phyloP scores from a whole-genome alignment of 2,797 vertebrate species.

The Ctenopoma multispine region DNA sequence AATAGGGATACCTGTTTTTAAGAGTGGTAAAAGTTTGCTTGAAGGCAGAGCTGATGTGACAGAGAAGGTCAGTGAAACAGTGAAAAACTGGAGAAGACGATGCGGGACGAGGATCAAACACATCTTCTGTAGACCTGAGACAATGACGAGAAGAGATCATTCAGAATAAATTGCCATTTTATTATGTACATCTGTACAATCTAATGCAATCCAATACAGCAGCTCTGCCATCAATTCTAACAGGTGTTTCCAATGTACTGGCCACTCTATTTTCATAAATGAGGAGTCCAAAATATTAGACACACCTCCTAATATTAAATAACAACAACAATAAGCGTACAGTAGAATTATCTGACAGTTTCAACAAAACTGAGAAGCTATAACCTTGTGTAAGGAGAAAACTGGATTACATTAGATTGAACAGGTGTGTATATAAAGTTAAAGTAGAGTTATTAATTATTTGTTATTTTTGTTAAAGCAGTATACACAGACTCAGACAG shows the following conservation, averaged over 20 bases:
- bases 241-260: too few species aligned
- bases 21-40: slow-evolving; percentile 77
- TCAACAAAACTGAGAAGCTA: too few species aligned
- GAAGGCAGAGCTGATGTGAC: slow-evolving; percentile 84
- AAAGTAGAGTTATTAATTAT: not conserved
- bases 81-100: slow-evolving; percentile 82
- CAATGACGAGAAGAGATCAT: not conserved
- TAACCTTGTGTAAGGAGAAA: too few species aligned
- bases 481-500: not conserved
- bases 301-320: too few species aligned
- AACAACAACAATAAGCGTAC: too few species aligned
- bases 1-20: slow-evolving; percentile 77
- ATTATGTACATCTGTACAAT: too few species aligned
- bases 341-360: too few species aligned
- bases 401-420: too few species aligned
- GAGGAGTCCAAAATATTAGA: too few species aligned
- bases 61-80: slow-evolving; percentile 85
- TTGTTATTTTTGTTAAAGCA: not conserved
- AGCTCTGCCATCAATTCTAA: too few species aligned
- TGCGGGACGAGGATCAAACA: slow-evolving; percentile 84
- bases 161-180: not conserved
- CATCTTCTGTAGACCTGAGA: slow-evolving; percentile 82
- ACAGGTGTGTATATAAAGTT: not conserved
- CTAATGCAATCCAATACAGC: too few species aligned
- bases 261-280: too few species aligned